Evolutionary conservation across 2,888 invertebrate genomes (phyloP), one percentile per base, ranked within the genome.

Genomic region (Spicauda simplicius): DNA sequence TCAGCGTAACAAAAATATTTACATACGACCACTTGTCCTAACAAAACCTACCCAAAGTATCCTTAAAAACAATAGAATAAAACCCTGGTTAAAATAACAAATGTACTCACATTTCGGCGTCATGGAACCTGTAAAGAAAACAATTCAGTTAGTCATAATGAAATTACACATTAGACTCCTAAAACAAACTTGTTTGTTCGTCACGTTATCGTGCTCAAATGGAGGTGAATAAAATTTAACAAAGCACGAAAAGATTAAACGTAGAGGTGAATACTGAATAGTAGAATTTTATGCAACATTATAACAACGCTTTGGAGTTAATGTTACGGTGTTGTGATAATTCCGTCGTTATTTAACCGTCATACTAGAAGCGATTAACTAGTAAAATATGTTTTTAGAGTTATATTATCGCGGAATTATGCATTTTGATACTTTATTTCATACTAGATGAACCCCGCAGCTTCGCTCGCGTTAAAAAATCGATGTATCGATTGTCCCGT

Each of bases 221-320:
- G 59, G 59, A 45, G 64, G 37, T 53, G 59, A 65, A 65, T 65
- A 59, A 53, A 54, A 65, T 59, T 45, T 52, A 54, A 65, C 58
- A 59, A 20, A 60, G 33, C 60, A 33, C 19, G 33, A 59, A 65
- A 60, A 45, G 65, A 65, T 65, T 65, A 65, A 54, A 65, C 59
- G 53, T 58, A 33, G 41, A 65, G 18, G 59, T 65, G 53, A 30
- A 20, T 66, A 55, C 41, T 58, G 19, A 10, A 50, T 50, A 45
- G 54, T 54, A 60, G 60, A 66, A 55, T 66, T 66, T 60, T 66
- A 66, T 59, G 60, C 48, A 66, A 56, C 50, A 67, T 67, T 61
- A 56, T 61, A 61, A 61, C 60, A 41, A 56, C 56, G 16, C 56
- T 67, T 56, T 25, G 66, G 50, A 61, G 66, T 61, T 67, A 67